Percentiles rank a stretch among this genome's conserved stretches.
Evolutionary conservation across 1,140 invertebrate genomes (phyloP).

Genomic region (Magallana ariakensis): DNA sequence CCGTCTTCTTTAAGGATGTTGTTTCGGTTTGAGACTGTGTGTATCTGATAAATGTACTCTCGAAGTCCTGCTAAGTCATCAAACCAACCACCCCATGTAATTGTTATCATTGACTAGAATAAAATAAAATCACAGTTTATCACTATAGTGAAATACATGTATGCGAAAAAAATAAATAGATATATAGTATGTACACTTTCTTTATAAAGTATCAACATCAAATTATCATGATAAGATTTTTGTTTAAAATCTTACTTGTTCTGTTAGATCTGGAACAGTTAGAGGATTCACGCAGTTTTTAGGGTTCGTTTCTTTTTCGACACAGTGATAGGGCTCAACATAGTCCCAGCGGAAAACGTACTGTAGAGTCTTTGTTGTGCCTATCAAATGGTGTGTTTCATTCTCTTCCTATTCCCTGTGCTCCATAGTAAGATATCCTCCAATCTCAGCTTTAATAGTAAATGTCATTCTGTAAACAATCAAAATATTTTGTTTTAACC

Average conservation of each 20-base stretch:
- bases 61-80: conserved; percentile 56
- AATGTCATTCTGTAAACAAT: conserved; percentile 29
- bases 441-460: conserved; percentile 43
- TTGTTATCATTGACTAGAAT: conserved; percentile 18
- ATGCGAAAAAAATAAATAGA: no score
- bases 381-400: conserved; percentile 4
- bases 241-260: no score
- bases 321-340: conserved; percentile 49
- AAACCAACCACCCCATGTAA: conserved; percentile 61
- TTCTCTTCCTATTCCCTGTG: conserved; percentile 32
- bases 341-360: conserved; percentile 50
- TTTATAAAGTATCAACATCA: no score
- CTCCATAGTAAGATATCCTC: conserved; percentile 49
- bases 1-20: not conserved
- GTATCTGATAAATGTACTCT: conserved; percentile 54
- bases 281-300: conserved; percentile 20
- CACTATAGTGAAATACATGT: no score
- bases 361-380: conserved; percentile 20
- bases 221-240: no score
- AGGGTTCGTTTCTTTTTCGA: not conserved
- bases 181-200: no score
- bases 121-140: not conserved
- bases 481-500: no score
- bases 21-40: not conserved
- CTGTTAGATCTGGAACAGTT: conserved; percentile 41